A percentile compares a stretch with the other conserved stretches of the same genome.
Conservation (phyloP, 2,113 vertebrate genomes). For the Hoplias malabaricus region DNA sequence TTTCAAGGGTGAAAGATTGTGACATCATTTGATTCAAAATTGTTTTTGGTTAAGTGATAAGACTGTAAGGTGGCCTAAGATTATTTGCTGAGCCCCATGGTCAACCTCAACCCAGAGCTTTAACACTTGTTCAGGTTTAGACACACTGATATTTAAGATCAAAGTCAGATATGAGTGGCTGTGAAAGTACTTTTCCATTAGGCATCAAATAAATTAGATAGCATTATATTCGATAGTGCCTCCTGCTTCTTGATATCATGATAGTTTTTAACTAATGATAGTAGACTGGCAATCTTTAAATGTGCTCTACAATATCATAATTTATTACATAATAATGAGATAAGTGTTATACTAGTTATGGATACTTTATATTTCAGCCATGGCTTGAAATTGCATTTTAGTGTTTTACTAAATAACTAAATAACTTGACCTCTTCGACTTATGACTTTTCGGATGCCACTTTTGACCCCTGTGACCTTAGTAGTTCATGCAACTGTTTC, state of each 20-base stretch:
- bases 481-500: not conserved
- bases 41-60: conserved; percentile 2
- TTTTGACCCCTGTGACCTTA: not conserved
- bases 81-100: not conserved
- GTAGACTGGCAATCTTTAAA: not conserved
- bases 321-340: not conserved
- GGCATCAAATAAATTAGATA: not conserved
- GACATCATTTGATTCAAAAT: not conserved
- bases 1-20: not conserved
- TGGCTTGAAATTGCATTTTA: not conserved
- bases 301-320: not conserved
- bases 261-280: not conserved
- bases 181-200: conserved; percentile 10
- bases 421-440: not conserved
- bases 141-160: not conserved
- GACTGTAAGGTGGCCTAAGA: not conserved
- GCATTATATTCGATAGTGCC: not conserved
- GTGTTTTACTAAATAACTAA: conserved; percentile 2
- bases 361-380: not conserved
- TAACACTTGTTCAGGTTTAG: not conserved
- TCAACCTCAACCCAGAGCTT: not conserved
- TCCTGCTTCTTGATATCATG: not conserved
- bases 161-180: not conserved
- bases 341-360: not conserved
- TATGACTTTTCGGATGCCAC: not conserved